Evolutionary conservation across 1,140 invertebrate genomes (phyloP), one percentile per base, ranked within the genome.

Genomic region (Doryteuthis pealeii): DNA sequence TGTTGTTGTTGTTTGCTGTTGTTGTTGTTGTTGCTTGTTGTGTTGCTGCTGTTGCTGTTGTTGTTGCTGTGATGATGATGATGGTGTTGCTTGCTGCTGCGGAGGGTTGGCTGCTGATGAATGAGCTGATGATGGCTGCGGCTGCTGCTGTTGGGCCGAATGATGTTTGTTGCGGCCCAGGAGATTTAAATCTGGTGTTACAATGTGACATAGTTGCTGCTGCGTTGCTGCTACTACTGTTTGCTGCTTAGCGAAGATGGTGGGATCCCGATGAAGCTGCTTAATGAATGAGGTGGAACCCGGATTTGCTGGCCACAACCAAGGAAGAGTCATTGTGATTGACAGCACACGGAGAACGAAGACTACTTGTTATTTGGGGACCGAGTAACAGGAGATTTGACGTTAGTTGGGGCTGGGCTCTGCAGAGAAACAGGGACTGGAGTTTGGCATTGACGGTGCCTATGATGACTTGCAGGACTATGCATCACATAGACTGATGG

Each of bases 341-440:
- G 66, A 68, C 66, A 68, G 66, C 66, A 68, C 66, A 71, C n/a
- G 70, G 70, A 28, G 70, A 71, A 49, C 70, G 40, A 54, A 71
- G 70, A 54, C 70, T 71, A 49, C 30, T 18, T 28, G 45, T 45
- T n/a, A 45, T 54, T 28, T 35, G 70, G 70, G 70, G 72, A 54
- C 35, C 68, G 70, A 62, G 71, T 79, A 22, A 77, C 71, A 14
- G 81, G 79, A n/a, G 80, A 81, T 30, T 76, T 78, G 1, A 82
- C 74, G 54, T 71, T 71, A 14, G 75, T 71, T n/a, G 76, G 78
- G 22, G 73, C 76, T 72, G 84, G 84, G 76, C 84, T 84, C 58
- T 85, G 80, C 54, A 83, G 71, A 26, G 82, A 81, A 45, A 77
- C 75, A 22, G 84, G n/a, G 84, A 77, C 84, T 84, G 14, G 84